A percentile compares a stretch with the other conserved stretches of the same genome.
Conservation (phyloP, 2,797 vertebrate species). For the Lophotriccus pileatus region DNA sequence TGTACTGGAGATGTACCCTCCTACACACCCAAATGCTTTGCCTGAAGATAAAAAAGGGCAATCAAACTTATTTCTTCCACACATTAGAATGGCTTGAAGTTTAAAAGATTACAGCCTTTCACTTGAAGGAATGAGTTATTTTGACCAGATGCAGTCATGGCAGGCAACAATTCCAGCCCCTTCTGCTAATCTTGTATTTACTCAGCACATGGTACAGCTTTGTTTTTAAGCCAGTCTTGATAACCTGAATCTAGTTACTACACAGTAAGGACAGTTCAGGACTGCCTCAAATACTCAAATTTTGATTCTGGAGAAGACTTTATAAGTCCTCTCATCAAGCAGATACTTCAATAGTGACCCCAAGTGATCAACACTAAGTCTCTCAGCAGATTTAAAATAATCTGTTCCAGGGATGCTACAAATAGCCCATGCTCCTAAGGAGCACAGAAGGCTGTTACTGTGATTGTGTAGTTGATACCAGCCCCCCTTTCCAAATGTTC, state of each 20-base stretch:
- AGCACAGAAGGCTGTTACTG: neutral
- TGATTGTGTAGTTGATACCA: neutral
- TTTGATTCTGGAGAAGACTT: neutral
- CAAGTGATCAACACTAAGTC: slow-evolving; percentile 6
- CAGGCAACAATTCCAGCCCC: neutral
- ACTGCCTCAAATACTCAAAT: neutral
- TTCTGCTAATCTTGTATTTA: neutral
- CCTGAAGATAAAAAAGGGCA: slow-evolving; percentile 48
- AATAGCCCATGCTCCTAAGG: slow-evolving; percentile 9
- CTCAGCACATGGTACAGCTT: neutral
- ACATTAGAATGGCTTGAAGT: neutral
- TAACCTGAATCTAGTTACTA: neutral
- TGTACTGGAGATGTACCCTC: slow-evolving; percentile 83
- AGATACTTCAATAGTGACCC: neutral
- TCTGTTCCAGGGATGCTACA: slow-evolving; percentile 33
- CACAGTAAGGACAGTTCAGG: neutral
- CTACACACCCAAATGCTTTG: slow-evolving; percentile 84
- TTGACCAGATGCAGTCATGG: neutral
- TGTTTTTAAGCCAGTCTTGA: neutral
- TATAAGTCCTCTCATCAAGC: neutral
- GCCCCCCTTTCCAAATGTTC: neutral
- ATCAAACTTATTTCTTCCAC: neutral
- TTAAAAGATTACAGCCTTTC: neutral
- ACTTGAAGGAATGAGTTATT: neutral
- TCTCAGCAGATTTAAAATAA: slow-evolving; percentile 59